Percentiles rank a stretch among this genome's conserved stretches.
phyloP scores from a whole-genome alignment of 2,113 vertebrate species.

The Engraulis encrasicolus region DNA sequence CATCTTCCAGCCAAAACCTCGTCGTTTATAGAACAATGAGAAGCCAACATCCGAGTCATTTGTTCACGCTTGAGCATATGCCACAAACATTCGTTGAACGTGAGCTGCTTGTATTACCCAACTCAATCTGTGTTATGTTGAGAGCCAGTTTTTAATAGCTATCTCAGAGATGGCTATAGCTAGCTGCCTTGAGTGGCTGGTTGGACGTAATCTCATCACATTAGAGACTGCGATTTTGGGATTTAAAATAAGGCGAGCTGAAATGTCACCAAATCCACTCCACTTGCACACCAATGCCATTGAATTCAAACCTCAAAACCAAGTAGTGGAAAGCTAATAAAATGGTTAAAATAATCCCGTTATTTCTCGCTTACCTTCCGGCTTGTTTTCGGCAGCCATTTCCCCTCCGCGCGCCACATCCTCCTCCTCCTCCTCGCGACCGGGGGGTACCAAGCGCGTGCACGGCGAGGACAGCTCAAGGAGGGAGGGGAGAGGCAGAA shows the following conservation, averaged over 20 bases:
- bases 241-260: conserved; percentile 41
- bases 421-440: conserved; percentile 85
- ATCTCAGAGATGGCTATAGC: conserved; percentile 55
- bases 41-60: background rate
- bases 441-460: conserved; percentile 71
- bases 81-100: background rate
- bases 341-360: conserved; percentile 70
- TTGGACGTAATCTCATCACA: conserved; percentile 52
- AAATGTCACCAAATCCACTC: conserved; percentile 40
- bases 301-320: background rate
- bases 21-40: background rate
- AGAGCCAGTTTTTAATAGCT: conserved; percentile 56
- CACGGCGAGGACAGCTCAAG: conserved; percentile 76
- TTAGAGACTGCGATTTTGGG: conserved; percentile 54
- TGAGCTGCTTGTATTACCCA: conserved; percentile 53
- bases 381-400: conserved; percentile 99
- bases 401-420: conserved; percentile 98
- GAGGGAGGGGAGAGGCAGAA: conserved; percentile 61
- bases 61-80: background rate
- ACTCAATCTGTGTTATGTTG: conserved; percentile 64
- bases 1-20: conserved; percentile 59
- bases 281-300: conserved; percentile 24
- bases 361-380: conserved; percentile 92
- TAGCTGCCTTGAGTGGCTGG: conserved; percentile 53
- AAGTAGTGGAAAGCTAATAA: conserved; percentile 9